Evolutionary conservation across 2,888 invertebrate genomes (phyloP), one percentile per base, ranked within the genome.

Genomic region (Drosophila antonietae): DNA sequence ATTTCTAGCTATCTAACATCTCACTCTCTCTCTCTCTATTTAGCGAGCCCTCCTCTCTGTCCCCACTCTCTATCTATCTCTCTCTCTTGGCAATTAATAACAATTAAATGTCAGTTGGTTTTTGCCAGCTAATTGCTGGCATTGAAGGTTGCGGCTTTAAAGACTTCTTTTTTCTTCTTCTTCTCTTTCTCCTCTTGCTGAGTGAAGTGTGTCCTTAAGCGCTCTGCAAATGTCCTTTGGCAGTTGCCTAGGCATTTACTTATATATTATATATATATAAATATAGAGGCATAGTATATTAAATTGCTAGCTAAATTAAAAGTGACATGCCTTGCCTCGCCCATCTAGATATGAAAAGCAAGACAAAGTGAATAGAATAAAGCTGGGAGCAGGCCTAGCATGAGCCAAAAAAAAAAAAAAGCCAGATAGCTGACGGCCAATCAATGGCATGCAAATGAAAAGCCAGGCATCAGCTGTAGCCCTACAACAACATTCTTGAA

Each of bases 271-370:
- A 23, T n/a, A 18, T 18, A 23, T 23, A 15, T 33, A n/a, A 3
- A 28, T 28, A 6, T 28, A 28, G 3, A 28, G 28, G 6, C 28
- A 28, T 6, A 31, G 23, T 68, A 57, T 77, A 88, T 53, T 88
- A 86, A 89, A 86, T 86, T 78, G 90, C 61, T 72, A 70, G 57
- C 68, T 68, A 88, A 88, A 89, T 86, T 89, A 86, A 86, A 89
- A 80, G 79, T 88, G 90, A 89, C 86, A 83, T 86, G 77, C 86
- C 79, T 83, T 78, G 86, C 78, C 79, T 73, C 71, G 71, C n/a
- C 74, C 73, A 80, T 72, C 49, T 33, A 72, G 78, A 89, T 78
- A 70, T 75, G 78, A 73, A 43, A 15, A 12, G 23, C 0, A 23
- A 18, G 20, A 33, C 33, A 52, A 43, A 52, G 39, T 3, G 41